phyloP scores from a whole-genome alignment of 2,888 invertebrate species.

The Bugula neritina region DNA sequence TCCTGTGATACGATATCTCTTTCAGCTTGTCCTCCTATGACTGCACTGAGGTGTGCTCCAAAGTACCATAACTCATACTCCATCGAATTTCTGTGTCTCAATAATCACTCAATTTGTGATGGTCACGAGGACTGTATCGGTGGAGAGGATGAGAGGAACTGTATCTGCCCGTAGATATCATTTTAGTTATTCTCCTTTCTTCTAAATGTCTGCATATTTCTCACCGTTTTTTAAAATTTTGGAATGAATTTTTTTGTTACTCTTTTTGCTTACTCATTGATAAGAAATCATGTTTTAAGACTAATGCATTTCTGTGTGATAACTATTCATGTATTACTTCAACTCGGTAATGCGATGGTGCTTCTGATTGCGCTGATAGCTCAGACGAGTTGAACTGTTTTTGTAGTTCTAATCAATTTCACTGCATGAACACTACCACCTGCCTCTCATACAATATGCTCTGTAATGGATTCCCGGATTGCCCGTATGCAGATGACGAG shows the following conservation, averaged over 20 bases:
- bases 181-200: too few species aligned
- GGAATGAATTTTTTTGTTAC: too few species aligned
- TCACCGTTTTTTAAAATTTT: too few species aligned
- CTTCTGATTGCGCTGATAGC: neutral
- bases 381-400: neutral
- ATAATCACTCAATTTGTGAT: too few species aligned
- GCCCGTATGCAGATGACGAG: constrained; percentile 3
- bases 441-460: neutral
- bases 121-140: neutral
- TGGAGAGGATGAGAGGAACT: neutral
- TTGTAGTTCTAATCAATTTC: neutral
- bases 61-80: too few species aligned
- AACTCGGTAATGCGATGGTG: neutral
- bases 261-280: too few species aligned
- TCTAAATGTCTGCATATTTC: too few species aligned
- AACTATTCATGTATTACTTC: neutral
- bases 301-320: neutral
- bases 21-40: too few species aligned
- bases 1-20: too few species aligned
- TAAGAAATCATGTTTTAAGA: neutral
- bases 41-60: too few species aligned
- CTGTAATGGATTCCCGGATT: neutral
- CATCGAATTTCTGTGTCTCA: too few species aligned
- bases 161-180: too few species aligned
- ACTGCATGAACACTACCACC: neutral